Percentiles rank a stretch among this genome's conserved stretches.
Evolutionary conservation across 2,888 invertebrate species (phyloP).

Genomic region (Apantesis nais): DNA sequence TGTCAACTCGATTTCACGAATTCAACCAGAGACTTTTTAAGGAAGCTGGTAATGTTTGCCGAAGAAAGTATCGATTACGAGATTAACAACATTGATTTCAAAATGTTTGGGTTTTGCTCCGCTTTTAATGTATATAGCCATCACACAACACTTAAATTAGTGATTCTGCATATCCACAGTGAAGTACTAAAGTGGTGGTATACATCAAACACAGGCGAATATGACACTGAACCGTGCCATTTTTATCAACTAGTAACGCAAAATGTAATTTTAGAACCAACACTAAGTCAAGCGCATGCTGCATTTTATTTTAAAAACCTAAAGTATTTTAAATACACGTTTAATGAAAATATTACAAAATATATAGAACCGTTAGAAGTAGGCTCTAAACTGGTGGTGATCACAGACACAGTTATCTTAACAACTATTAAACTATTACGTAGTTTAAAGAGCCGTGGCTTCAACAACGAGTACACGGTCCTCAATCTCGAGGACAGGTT

Average conservation of each 20-base stretch:
- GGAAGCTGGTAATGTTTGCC: neutral
- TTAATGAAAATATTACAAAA: neutral
- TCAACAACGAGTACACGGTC: neutral
- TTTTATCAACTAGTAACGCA: neutral
- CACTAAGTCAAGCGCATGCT: slow-evolving; percentile 8
- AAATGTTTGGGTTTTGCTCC: neutral
- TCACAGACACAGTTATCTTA: slow-evolving; percentile 17
- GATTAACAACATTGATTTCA: neutral
- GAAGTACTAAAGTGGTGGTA: slow-evolving; percentile 35
- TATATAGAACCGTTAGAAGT: neutral
- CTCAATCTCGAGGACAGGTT: neutral
- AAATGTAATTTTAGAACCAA: slow-evolving; percentile 14
- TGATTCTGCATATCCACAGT: slow-evolving; percentile 5
- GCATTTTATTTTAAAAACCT: slow-evolving; percentile 5
- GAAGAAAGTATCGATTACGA: neutral
- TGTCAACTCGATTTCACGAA: neutral
- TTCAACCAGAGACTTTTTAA: neutral
- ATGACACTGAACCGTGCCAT: slow-evolving; percentile 15
- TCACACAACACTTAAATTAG: neutral
- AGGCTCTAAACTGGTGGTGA: neutral
- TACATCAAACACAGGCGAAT: neutral
- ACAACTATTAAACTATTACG: slow-evolving; percentile 27
- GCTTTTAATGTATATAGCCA: neutral
- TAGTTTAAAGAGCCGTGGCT: neutral
- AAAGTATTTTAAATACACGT: slow-evolving; percentile 1